Evolutionary conservation across 2,888 invertebrate genomes (phyloP).

Genomic region (Cynaeus angustus): DNA sequence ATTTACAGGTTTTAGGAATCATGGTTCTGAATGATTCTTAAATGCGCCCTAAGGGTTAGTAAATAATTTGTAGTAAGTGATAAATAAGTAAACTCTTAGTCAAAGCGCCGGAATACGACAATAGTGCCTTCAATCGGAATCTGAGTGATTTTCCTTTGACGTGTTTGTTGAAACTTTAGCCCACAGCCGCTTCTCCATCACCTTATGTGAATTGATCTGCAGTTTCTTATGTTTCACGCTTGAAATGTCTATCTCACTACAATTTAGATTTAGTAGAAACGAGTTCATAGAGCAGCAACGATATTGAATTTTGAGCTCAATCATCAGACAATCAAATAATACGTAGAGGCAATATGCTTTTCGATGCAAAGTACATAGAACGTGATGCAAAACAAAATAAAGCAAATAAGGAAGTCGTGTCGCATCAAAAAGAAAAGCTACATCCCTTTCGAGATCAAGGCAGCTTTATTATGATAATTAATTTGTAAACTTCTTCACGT

Average conservation of each 20-base stretch:
- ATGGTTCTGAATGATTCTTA: no score
- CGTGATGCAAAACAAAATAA: background rate
- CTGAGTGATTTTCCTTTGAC: no score
- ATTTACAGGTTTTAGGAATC: no score
- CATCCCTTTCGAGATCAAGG: background rate
- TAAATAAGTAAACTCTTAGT: no score
- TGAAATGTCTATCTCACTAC: background rate
- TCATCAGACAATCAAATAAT: slow-evolving; percentile 6
- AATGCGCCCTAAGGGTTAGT: no score
- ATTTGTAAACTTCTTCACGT: background rate
- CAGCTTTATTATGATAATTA: background rate
- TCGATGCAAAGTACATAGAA: background rate
- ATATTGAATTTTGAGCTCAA: slow-evolving; percentile 9
- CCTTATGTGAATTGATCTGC: background rate
- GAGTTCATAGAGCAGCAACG: background rate
- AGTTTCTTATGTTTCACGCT: background rate
- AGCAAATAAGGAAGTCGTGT: background rate
- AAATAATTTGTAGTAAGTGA: no score
- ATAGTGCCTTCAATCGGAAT: no score
- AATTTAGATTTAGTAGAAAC: background rate
- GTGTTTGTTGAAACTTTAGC: no score
- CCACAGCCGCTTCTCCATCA: no score
- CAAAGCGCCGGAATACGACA: no score
- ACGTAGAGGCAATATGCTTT: slow-evolving; percentile 12
- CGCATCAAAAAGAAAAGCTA: no score